Percentiles rank a stretch among this genome's conserved stretches.
Evolutionary conservation across 2,113 vertebrate genomes (phyloP).

Genomic region (Peromyscus leucopus): DNA sequence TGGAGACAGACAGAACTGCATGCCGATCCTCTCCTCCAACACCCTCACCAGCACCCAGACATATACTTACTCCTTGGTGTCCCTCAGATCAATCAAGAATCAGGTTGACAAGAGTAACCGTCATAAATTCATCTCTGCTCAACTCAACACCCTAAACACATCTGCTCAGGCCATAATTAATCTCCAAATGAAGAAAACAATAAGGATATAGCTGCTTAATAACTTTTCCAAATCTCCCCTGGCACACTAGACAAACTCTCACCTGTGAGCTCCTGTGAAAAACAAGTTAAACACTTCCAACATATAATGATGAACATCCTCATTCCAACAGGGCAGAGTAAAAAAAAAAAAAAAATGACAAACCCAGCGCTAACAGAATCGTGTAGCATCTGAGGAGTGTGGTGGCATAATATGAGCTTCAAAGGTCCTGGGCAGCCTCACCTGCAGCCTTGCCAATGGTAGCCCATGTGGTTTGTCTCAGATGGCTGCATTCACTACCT

Average conservation of each 20-base stretch:
- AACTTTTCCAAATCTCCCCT: neutral
- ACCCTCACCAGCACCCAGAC: neutral
- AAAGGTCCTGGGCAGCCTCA: neutral
- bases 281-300: neutral
- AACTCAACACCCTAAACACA: neutral
- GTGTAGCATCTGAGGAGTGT: neutral
- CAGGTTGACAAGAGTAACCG: neutral
- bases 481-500: neutral
- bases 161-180: neutral
- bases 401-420: no score
- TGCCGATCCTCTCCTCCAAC: neutral
- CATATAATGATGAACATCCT: neutral
- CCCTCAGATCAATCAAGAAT: neutral
- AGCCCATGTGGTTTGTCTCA: neutral
- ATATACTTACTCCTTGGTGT: neutral
- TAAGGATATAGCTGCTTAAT: neutral
- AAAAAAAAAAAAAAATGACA: neutral
- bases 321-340: neutral
- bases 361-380: neutral
- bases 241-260: neutral
- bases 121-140: neutral
- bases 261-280: neutral
- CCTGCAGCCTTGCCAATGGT: neutral
- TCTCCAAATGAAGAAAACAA: neutral
- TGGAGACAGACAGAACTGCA: neutral